Percentiles rank a stretch among this genome's conserved stretches.
phyloP scores from a whole-genome alignment of 2,113 vertebrate species.

The Rattus norvegicus region DNA sequence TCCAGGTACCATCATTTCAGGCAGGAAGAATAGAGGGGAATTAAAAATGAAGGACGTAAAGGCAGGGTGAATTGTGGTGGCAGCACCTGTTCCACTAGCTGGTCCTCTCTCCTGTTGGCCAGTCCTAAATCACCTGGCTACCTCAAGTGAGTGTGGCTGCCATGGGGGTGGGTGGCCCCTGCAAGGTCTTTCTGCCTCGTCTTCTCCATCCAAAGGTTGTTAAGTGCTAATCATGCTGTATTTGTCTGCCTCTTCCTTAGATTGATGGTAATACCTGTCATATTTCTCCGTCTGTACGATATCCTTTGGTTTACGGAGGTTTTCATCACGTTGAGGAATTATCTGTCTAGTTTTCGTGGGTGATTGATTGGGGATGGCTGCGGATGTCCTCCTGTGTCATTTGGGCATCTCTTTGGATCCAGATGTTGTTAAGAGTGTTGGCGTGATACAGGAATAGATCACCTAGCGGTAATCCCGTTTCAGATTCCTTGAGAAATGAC shows the following conservation, averaged over 20 bases:
- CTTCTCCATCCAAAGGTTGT: not conserved
- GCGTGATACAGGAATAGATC: not conserved
- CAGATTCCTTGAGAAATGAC: not conserved
- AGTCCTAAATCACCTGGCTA: not conserved
- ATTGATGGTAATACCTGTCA: not conserved
- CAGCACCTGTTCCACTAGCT: not conserved
- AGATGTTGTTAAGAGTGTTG: not conserved
- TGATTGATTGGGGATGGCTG: not conserved
- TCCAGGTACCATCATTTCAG: not conserved
- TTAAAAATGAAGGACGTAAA: not conserved
- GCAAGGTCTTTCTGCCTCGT: not conserved
- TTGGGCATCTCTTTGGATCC: not conserved
- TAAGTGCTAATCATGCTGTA: not conserved
- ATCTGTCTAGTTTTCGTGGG: not conserved
- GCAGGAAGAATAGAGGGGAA: not conserved
- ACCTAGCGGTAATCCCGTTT: not conserved
- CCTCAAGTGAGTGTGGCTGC: no score
- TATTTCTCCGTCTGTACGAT: not conserved
- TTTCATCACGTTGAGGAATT: conserved; percentile 53
- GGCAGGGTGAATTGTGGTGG: not conserved
- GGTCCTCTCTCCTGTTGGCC: not conserved
- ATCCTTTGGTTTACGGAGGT: not conserved
- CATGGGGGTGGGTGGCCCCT: not conserved
- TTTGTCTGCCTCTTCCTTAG: not conserved
- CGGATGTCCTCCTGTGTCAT: not conserved